Percentiles rank a stretch among this genome's conserved stretches.
phyloP scores from a whole-genome alignment of 2,888 invertebrate genomes.

The Cheilosia impressa region DNA sequence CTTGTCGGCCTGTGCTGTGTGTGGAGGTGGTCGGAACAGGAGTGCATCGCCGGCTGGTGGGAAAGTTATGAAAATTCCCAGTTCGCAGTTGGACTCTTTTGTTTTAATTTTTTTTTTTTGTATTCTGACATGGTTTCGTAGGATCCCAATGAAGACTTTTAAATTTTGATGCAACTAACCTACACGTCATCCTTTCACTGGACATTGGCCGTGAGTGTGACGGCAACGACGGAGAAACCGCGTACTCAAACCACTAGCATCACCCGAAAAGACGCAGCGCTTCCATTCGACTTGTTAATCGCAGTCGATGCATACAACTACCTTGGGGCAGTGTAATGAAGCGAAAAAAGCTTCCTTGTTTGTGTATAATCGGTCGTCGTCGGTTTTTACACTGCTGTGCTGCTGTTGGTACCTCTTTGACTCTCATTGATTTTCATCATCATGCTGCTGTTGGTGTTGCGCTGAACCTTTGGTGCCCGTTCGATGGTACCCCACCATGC shows the following conservation, averaged over 20 bases:
- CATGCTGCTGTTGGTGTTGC: constrained; percentile 38
- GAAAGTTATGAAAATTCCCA: neutral
- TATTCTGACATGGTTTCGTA: too few species aligned
- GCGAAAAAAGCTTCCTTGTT: constrained; percentile 67
- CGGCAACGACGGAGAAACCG: constrained; percentile 17
- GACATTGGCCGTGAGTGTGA: constrained; percentile 49
- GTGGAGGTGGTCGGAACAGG: constrained; percentile 41
- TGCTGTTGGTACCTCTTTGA: constrained; percentile 41
- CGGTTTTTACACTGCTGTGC: constrained; percentile 11
- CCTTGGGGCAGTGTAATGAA: constrained; percentile 42
- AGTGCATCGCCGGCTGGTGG: constrained; percentile 38
- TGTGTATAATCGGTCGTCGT: constrained; percentile 49
- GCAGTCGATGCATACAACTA: constrained; percentile 60
- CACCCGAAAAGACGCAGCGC: constrained; percentile 45
- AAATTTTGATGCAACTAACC: constrained; percentile 14
- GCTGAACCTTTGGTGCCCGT: constrained; percentile 5
- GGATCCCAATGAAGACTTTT: neutral
- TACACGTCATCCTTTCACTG: constrained; percentile 48
- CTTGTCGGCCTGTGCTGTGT: constrained; percentile 38
- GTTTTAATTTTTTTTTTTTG: constrained; percentile 43
- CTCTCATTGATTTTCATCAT: constrained; percentile 70
- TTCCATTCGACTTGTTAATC: constrained; percentile 63
- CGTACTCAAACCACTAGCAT: constrained; percentile 4
- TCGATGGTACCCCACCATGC: neutral
- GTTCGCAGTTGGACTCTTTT: constrained; percentile 55